Base-by-base conservation (phyloP, 2,797 vertebrate genomes). In the Pangasius mekongensis region DNA sequence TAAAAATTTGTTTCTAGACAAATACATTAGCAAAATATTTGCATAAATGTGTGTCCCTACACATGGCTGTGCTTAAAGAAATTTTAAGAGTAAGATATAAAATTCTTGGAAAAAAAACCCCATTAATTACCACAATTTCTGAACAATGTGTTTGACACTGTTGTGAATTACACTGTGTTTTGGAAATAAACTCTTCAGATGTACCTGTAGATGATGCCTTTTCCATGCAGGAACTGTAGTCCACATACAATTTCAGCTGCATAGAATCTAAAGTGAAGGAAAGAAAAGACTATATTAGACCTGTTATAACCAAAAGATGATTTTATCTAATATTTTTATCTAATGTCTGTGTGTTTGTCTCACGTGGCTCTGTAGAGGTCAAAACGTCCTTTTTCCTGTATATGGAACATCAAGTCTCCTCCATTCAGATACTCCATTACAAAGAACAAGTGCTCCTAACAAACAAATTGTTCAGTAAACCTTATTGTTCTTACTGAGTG, bases 351-450 rank as follows among this genome's bases (percentile, higher is more conserved):
- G 3, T 66, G 5, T 78, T 36, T 85, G 83, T 95, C 98, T 94
- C 93, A 99, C 99, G 93, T 99, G 91, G 98, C 93, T 92, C 98
- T 97, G 95, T 95, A 95, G 84, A 98, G 97, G 85, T 99, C 98
- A 66, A 99, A 99, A 11, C 98, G 98, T 14, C 98, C 99, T 93
- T 99, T 99, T 93, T 99, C 98, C 82, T 99, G 99, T 94, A 99
- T 99, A 91, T 99, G 99, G 94, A 98, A 99, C 99, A 99, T 99
- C 91, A 99, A 94, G 90, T 99, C 99, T 74, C 98, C 99, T 67
- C 99, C 99, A 0, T 98, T 99, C 93, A 99, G 95, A 93, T 99
- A 99, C 93, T 99, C 99, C 99, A 99, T 99, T 87, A 99, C 98
- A n/a, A 99, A 99, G 95, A 99, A 99, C 86, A 99, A 96, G 94